Base-by-base conservation (phyloP, 1,140 invertebrate species). In the Stegodyphus mimosarum region DNA sequence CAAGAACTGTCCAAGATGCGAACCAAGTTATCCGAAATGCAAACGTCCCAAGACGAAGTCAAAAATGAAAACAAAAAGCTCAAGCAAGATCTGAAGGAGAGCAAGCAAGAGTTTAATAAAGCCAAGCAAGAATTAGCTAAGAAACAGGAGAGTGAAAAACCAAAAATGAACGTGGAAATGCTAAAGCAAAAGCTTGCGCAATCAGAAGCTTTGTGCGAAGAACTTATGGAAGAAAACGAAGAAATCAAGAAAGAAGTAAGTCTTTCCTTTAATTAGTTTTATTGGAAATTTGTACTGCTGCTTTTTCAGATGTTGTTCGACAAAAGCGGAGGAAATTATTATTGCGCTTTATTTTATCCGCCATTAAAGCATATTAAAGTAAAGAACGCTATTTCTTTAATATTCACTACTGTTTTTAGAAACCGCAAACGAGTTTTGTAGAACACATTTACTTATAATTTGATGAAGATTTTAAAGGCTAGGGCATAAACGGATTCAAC, bases 161-260 rank as follows among this genome's bases (percentile, higher is more conserved):
- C 13, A 17, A 85, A 85, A n/a, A n/a, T 18, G 18, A 76, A 17
- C 15, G 49, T 87, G 6, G 84, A 78, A 9, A 92, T 91, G 52
- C 76, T 97, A 17, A 91, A 93, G 67, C 55, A 75, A n/a, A 88
- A 98, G 91, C 90, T 97, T 17, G 90, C 94, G 78, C 94, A 95
- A 17, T 95, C 96, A 2, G 97, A 99, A 91, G 95, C 94, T 71
- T 91, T 98, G 3, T 96, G 96, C 89, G 96, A 98, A 90, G 95
- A 96, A 87, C 91, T 99, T 3, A 96, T 97, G 94, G 96, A 98
- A 89, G 98, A 99, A 90, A 99, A 99, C 91, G 95, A 98, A 89
- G 95, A 96, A 71, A 95, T 99, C 91, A 97, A 98, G 89, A 95
- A 96, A 88, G 97, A 99, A 90, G 94, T 85, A 52, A 72, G 83